A percentile compares a stretch with the other conserved stretches of the same genome.
phyloP scores from a whole-genome alignment of 2,113 vertebrate genomes.

The Erpornis zantholeuca region DNA sequence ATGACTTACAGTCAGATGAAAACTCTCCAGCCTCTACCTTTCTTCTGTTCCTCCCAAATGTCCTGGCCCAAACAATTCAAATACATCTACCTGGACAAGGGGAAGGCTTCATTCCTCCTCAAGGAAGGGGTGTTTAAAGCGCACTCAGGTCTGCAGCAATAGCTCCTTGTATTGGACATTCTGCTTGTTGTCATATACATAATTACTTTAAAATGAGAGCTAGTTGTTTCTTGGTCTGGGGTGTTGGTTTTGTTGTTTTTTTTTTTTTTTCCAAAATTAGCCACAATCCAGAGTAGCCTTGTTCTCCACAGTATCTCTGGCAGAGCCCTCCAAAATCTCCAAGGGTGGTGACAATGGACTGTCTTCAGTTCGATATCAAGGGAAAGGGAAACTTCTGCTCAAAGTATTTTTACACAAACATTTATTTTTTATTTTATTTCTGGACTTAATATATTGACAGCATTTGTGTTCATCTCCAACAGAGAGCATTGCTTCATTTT shows the following conservation, averaged over 20 bases:
- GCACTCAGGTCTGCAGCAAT: background rate
- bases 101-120: background rate
- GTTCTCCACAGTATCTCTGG: background rate
- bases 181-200: background rate
- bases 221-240: background rate
- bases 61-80: background rate
- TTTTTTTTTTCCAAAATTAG: background rate
- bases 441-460: background rate
- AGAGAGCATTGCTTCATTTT: background rate
- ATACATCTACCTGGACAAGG: background rate
- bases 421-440: background rate
- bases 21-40: background rate
- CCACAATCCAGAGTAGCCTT: background rate
- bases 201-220: background rate
- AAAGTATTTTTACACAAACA: background rate
- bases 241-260: background rate
- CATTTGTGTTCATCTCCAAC: background rate
- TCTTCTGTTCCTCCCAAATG: background rate
- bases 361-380: accelerated
- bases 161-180: background rate
- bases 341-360: background rate
- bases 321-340: background rate
- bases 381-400: background rate
- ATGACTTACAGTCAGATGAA: slow-evolving; percentile 52
- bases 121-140: background rate